Conservation (phyloP, 2,113 vertebrate genomes). For the Cephalopterus ornatus region DNA sequence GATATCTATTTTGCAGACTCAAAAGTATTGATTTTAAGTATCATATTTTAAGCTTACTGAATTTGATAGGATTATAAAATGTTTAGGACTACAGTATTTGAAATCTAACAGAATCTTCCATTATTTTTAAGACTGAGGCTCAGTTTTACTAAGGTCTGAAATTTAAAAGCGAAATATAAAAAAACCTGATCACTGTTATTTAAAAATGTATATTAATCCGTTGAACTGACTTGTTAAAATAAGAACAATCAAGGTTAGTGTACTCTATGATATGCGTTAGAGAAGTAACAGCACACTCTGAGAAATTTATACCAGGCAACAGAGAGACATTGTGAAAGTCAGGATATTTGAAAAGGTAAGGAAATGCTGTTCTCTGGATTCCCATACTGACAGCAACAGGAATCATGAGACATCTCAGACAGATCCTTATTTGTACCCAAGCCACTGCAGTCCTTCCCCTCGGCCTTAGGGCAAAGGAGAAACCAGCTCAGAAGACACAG, state of each 20-base stretch:
- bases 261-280: conserved; percentile 17
- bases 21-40: conserved; percentile 69
- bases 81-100: conserved; percentile 62
- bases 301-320: background rate
- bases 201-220: conserved; percentile 47
- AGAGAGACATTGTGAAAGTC: conserved; percentile 41
- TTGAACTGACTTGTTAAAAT: conserved; percentile 44
- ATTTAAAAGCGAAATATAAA: conserved; percentile 29
- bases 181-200: conserved; percentile 54
- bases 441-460: background rate
- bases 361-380: conserved; percentile 31
- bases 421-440: background rate
- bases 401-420: background rate
- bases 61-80: conserved; percentile 64
- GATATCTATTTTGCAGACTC: conserved; percentile 72
- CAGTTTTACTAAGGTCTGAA: conserved; percentile 59
- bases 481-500: background rate
- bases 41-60: conserved; percentile 70
- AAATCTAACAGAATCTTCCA: conserved; percentile 66
- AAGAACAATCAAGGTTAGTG: conserved; percentile 32
- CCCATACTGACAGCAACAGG: background rate
- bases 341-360: conserved; percentile 22
- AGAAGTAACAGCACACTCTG: conserved; percentile 30
- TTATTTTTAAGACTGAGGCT: conserved; percentile 66
- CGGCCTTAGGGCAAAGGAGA: background rate